These are phyloP conservation scores for Xiphydria camelus DNA, from an alignment of 2,888 invertebrate genomes.

Conservation along the genomic window DNA sequence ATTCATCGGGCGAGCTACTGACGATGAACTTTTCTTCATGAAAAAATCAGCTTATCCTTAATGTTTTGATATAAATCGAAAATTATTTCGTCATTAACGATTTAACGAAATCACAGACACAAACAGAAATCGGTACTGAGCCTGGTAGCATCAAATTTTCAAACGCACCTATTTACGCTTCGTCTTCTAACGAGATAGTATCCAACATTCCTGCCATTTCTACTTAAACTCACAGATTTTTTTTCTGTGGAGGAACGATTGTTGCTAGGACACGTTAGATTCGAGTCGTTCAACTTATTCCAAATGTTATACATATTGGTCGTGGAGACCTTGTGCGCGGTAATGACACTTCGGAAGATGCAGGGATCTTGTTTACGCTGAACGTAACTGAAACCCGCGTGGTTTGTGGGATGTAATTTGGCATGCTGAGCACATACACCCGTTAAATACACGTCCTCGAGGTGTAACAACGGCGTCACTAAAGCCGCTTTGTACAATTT, in stretches of 20 bases:
- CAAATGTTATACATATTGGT: constrained; percentile 57
- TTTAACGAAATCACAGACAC: too few species aligned
- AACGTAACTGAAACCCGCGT: constrained; percentile 67
- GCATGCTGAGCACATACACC: constrained; percentile 71
- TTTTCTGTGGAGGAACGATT: constrained; percentile 23
- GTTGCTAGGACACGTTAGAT: constrained; percentile 29
- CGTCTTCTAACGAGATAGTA: constrained; percentile 40
- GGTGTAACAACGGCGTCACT: constrained; percentile 71
- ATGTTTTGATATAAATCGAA: too few species aligned
- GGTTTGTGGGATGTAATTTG: constrained; percentile 65
- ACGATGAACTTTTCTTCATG: too few species aligned
- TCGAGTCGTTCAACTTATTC: constrained; percentile 43
- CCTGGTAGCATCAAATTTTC: constrained; percentile 7
- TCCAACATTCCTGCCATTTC: constrained; percentile 37
- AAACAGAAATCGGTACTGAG: constrained; percentile 8
- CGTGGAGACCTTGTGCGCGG: constrained; percentile 63
- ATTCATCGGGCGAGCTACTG: too few species aligned
- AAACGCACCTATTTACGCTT: constrained; percentile 24
- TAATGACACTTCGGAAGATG: constrained; percentile 60
- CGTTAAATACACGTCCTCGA: constrained; percentile 81
- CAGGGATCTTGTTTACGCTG: constrained; percentile 61
- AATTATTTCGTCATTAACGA: too few species aligned
- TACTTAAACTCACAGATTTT: constrained; percentile 28
- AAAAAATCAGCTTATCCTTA: too few species aligned
- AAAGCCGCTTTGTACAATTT: constrained; percentile 71